Percentiles rank a stretch among this genome's conserved stretches.
These are phyloP conservation scores for Entelurus aequoreus DNA, from an alignment of 2,113 vertebrate species.

Conservation along the genomic window DNA sequence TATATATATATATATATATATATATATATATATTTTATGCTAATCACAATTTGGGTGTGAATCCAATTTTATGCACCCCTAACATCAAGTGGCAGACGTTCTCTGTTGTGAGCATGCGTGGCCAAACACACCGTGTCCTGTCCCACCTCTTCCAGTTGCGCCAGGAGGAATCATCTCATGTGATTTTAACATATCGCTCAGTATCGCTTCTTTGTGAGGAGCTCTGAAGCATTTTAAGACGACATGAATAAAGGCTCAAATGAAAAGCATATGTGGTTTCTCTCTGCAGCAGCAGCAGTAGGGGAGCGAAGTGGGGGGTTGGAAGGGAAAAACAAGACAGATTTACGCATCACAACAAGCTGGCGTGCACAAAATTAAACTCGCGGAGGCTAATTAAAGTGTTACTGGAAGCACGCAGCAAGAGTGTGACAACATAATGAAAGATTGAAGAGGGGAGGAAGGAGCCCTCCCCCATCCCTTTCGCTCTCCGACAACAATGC, in stretches of 20 bases:
- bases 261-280: slow-evolving; percentile 6
- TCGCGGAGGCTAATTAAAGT: slow-evolving; percentile 72
- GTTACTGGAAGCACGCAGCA: slow-evolving; percentile 64
- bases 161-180: too few species aligned
- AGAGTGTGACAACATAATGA: slow-evolving; percentile 77
- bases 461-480: slow-evolving; percentile 22
- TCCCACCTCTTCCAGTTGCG: too few species aligned
- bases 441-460: slow-evolving; percentile 70
- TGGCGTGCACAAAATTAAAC: slow-evolving; percentile 63
- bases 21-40: too few species aligned
- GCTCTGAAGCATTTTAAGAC: background rate
- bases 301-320: slow-evolving; percentile 19
- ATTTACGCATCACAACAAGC: slow-evolving; percentile 59
- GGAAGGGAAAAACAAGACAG: slow-evolving; percentile 57
- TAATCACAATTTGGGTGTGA: too few species aligned
- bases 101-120: too few species aligned
- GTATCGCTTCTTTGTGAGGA: background rate
- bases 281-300: slow-evolving; percentile 25
- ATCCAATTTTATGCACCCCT: too few species aligned
- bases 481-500: slow-evolving; percentile 69
- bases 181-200: too few species aligned
- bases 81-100: too few species aligned
- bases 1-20: too few species aligned
- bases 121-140: too few species aligned
- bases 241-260: slow-evolving; percentile 4